These are phyloP conservation scores for Tragopan temminckii DNA, from an alignment of 2,797 vertebrate genomes.

Conservation along the genomic window DNA sequence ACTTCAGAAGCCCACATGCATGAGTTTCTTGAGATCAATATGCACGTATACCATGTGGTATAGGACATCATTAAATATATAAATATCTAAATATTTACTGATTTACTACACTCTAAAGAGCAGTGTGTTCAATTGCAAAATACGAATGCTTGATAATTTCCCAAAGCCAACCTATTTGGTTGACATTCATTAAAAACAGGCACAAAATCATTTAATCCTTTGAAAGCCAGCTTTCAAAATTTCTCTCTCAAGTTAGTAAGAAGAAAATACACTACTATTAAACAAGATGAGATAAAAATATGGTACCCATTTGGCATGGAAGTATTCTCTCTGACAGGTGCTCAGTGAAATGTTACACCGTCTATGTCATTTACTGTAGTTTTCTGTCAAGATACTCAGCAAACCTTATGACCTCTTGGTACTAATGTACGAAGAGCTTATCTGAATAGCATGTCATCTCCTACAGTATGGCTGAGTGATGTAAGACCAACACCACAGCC, in stretches of 20 bases:
- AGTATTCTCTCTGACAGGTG: neutral
- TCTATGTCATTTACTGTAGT: neutral
- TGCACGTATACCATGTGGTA: neutral
- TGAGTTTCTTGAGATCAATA: neutral
- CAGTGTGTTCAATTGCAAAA: neutral
- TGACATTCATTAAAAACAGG: neutral
- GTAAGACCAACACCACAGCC: conserved; percentile 7
- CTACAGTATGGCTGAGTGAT: neutral
- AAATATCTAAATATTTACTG: neutral
- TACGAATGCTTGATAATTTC: neutral
- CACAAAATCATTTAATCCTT: neutral
- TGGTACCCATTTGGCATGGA: conserved; percentile 17
- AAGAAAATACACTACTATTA: neutral
- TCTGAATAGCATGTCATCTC: conserved; percentile 7
- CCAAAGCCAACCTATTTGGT: neutral
- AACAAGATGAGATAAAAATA: conserved; percentile 27
- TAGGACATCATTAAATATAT: neutral
- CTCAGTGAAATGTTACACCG: neutral
- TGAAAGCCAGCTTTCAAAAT: neutral
- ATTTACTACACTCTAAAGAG: neutral
- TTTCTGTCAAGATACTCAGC: conserved; percentile 12
- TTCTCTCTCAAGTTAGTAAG: neutral
- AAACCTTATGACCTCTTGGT: neutral
- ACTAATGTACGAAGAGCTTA: neutral
- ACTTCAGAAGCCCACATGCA: neutral